Base-by-base conservation (phyloP, 2,113 vertebrate species). In the Clarias magur region DNA sequence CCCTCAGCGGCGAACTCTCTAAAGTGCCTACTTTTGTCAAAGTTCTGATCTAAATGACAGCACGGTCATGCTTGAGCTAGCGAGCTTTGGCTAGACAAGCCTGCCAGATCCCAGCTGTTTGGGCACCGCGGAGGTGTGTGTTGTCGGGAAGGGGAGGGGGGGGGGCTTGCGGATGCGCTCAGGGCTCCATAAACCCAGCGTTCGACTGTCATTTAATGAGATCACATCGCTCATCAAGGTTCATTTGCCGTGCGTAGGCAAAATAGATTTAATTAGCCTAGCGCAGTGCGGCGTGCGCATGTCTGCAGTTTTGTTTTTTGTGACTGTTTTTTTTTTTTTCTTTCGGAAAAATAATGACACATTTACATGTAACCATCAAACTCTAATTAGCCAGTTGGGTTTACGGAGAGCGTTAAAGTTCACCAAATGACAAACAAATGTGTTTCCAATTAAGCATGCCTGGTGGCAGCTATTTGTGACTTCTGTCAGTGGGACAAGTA, bases 371-470 rank as follows among this genome's bases (percentile, higher is more conserved):
- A 93, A 92, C 93, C 88, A 85, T 92, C 94, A 91, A 92, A 93
- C 93, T 94, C 92, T 95, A 95, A 95, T 95, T 95, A 95, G 94
- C 91, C 93, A 92, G 90, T 93, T 93, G 91, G 93, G 93, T 93
- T 93, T 90, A 70, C 88, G 86, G 83, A 89, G 89, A 89, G 91
- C 87, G 85, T 79, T 88, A 94, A 94, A 94, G 94, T 95, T 95
- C 93, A 95, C 90, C 90, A 88, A 94, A 94, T 93, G 93, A 94
- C 93, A 95, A 95, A 94, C 94, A 94, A 93, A 95, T 94, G 94
- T 92, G 91, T 91, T 90, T 88, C 92, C 93, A 95, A 93, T 95
- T 93, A 95, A 89, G 86, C 89, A 89, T 92, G 93, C 89, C 88
- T 86, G 93, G 89, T 91, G 91, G 92, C 92, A 93, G 92, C 93